Percentiles rank a stretch among this genome's conserved stretches.
phyloP scores from a whole-genome alignment of 2,797 vertebrate species.

The Choloepus didactylus region DNA sequence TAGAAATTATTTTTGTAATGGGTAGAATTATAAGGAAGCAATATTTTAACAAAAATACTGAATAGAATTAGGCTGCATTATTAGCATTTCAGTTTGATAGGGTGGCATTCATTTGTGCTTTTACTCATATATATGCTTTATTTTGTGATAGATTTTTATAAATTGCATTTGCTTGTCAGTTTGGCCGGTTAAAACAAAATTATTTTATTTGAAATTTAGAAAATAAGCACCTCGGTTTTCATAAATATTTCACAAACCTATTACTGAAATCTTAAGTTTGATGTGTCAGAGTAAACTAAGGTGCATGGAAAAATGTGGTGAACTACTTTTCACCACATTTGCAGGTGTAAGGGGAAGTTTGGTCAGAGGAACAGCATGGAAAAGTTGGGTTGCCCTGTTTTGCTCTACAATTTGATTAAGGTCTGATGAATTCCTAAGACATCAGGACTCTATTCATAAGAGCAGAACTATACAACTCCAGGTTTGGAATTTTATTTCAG shows the following conservation, averaged over 20 bases:
- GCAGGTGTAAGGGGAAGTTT: not conserved
- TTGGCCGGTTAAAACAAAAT: conserved; percentile 18
- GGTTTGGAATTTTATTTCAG: not conserved
- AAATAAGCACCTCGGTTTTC: not conserved
- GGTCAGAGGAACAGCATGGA: not conserved
- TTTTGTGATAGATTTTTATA: conserved; percentile 10
- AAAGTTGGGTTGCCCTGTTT: not conserved
- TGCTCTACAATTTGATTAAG: not conserved
- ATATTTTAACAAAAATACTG: conserved; percentile 19
- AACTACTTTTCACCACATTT: not conserved
- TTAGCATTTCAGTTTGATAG: not conserved
- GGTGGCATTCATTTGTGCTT: not conserved
- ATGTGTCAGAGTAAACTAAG: not conserved
- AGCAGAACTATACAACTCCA: not conserved
- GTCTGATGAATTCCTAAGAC: not conserved
- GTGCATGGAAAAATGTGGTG: not conserved
- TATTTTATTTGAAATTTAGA: conserved; percentile 27
- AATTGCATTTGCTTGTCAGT: not conserved
- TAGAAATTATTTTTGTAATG: conserved; percentile 20
- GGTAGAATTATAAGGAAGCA: not conserved
- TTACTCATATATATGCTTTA: not conserved
- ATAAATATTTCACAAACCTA: not conserved
- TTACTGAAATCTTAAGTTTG: conserved; percentile 61
- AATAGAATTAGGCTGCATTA: not conserved
- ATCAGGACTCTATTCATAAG: not conserved